phyloP scores from a whole-genome alignment of 2,888 invertebrate genomes.

The Cenopis cana region DNA sequence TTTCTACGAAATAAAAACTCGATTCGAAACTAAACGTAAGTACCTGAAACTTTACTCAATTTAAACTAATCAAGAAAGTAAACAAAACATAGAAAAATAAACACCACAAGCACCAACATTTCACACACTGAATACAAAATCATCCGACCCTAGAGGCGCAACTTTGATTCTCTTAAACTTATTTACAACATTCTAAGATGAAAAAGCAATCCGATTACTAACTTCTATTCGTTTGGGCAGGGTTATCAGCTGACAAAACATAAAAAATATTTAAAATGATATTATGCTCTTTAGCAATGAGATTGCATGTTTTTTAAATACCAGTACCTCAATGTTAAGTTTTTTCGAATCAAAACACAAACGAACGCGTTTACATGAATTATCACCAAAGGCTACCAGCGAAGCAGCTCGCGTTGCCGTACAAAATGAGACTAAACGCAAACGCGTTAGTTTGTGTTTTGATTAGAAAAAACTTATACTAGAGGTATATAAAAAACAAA shows the following conservation, averaged over 20 bases:
- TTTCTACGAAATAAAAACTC: not conserved
- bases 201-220: constrained; percentile 39
- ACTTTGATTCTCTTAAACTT: constrained; percentile 34
- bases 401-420: too few species aligned
- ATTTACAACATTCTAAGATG: constrained; percentile 39
- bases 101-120: not conserved
- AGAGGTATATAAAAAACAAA: too few species aligned
- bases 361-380: too few species aligned
- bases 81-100: not conserved
- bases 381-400: too few species aligned
- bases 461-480: too few species aligned
- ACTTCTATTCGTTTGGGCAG: constrained; percentile 24
- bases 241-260: not conserved
- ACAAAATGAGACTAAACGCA: too few species aligned
- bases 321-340: too few species aligned
- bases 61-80: constrained; percentile 2
- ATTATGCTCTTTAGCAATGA: too few species aligned
- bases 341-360: too few species aligned
- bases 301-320: too few species aligned
- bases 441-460: too few species aligned
- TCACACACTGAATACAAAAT: constrained; percentile 10
- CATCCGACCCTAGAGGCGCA: constrained; percentile 44
- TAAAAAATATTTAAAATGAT: too few species aligned
- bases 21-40: not conserved
- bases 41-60: not conserved